A percentile compares a stretch with the other conserved stretches of the same genome.
Conservation (phyloP, 1,140 invertebrate species). For the Achroia grisella region DNA sequence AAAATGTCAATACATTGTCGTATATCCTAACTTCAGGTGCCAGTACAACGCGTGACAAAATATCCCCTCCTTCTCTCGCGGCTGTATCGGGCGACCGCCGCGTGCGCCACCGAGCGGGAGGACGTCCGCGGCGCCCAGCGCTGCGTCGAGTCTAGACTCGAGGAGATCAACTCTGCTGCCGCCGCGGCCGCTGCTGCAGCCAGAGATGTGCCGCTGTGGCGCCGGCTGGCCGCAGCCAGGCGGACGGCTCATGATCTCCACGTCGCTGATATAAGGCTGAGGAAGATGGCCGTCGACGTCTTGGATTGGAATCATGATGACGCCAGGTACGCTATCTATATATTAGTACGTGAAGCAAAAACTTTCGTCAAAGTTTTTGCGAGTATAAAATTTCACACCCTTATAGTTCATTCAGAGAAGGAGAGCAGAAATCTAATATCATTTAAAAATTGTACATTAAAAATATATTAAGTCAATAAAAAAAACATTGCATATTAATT, state of each 20-base stretch:
- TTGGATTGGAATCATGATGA: conserved; percentile 95
- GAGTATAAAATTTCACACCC: no score
- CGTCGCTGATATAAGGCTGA: conserved; percentile 89
- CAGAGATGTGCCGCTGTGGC: conserved; percentile 92
- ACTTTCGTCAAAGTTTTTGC: conserved; percentile 4
- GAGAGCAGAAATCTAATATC: no score
- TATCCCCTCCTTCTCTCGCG: conserved; percentile 94
- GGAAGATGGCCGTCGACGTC: conserved; percentile 94
- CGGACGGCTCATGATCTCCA: conserved; percentile 85
- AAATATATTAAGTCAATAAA: no score
- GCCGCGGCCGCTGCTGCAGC: conserved; percentile 86
- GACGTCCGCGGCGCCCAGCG: conserved; percentile 88
- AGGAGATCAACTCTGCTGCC: conserved; percentile 95
- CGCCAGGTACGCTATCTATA: conserved; percentile 77
- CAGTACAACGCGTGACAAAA: conserved; percentile 92
- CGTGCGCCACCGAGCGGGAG: conserved; percentile 84
- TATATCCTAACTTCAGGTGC: conserved; percentile 77
- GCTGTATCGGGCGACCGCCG: conserved; percentile 92
- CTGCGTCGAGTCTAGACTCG: conserved; percentile 93
- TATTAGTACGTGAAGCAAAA: no score
- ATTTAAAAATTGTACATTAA: no score
- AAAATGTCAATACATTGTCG: no score
- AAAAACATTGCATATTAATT: no score
- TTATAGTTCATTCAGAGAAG: no score
- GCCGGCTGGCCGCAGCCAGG: conserved; percentile 87